These are phyloP conservation scores for Scaptomyza tumidula DNA, from an alignment of 2,888 invertebrate genomes.

Conservation along the genomic window DNA sequence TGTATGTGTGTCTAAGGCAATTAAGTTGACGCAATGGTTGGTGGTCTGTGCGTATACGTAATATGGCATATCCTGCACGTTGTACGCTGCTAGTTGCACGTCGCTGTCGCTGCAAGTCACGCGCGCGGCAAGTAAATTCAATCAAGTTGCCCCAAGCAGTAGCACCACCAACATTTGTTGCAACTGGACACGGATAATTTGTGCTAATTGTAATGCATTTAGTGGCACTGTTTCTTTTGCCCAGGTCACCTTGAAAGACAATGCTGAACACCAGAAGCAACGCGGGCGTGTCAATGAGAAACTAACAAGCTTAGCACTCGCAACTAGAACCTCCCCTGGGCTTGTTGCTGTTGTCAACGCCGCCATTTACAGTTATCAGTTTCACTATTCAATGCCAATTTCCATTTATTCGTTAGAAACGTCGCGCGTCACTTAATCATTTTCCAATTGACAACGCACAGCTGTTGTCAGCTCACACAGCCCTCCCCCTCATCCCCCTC, in stretches of 20 bases:
- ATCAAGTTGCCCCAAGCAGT: slow-evolving; percentile 62
- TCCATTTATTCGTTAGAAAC: slow-evolving; percentile 36
- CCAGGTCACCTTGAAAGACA: slow-evolving; percentile 50
- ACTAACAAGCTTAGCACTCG: slow-evolving; percentile 53
- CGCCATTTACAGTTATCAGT: slow-evolving; percentile 56
- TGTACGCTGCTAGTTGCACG: slow-evolving; percentile 67
- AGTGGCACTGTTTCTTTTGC: slow-evolving; percentile 30
- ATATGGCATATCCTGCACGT: slow-evolving; percentile 49
- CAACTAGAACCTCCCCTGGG: slow-evolving; percentile 13
- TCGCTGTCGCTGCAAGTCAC: slow-evolving; percentile 59
- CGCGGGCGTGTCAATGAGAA: slow-evolving; percentile 1
- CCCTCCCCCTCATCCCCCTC: too few species aligned
- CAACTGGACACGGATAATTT: slow-evolving; percentile 71
- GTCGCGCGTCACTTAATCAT: slow-evolving; percentile 68
- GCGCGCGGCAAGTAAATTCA: slow-evolving; percentile 68
- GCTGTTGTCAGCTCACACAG: slow-evolving; percentile 61
- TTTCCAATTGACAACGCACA: slow-evolving; percentile 77
- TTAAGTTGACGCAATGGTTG: slow-evolving; percentile 13
- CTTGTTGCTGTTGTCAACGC: slow-evolving; percentile 37
- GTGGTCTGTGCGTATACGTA: slow-evolving; percentile 40
- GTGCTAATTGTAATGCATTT: slow-evolving; percentile 76
- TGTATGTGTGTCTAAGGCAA: slow-evolving; percentile 7
- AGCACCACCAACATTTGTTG: slow-evolving; percentile 56
- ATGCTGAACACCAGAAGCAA: background rate
- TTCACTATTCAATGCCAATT: slow-evolving; percentile 66